Conservation (phyloP, 2,113 vertebrate species). For the Pandion haliaetus region DNA sequence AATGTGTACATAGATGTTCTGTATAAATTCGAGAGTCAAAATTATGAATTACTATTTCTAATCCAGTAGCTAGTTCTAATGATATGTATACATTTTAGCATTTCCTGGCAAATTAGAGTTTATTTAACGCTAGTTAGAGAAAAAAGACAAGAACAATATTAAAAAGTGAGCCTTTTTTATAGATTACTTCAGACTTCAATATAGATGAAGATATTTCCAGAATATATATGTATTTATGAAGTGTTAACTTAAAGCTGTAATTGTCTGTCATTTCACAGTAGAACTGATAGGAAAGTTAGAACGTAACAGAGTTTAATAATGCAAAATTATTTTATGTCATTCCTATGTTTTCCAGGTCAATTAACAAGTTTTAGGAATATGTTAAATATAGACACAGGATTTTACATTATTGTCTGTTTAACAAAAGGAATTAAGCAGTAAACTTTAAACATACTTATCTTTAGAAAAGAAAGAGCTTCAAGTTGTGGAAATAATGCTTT, state of each 20-base stretch:
- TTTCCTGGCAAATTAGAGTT: background rate
- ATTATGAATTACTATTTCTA: background rate
- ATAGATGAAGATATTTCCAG: background rate
- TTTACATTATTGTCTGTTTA: background rate
- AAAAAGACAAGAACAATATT: background rate
- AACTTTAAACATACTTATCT: background rate
- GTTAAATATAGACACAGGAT: background rate
- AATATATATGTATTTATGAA: background rate
- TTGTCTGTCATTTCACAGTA: accelerated
- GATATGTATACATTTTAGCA: background rate
- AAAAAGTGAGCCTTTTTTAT: background rate
- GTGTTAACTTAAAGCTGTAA: background rate
- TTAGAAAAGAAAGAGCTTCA: background rate
- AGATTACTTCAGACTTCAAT: background rate
- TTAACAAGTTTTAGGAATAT: background rate
- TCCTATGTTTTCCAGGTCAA: background rate
- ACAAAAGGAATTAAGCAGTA: background rate
- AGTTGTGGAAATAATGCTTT: background rate
- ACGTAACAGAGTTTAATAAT: background rate
- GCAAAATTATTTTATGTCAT: background rate
- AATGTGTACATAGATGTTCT: background rate
- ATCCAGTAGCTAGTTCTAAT: background rate
- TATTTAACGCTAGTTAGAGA: background rate
- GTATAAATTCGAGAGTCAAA: background rate
- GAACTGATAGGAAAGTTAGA: background rate